phyloP scores from a whole-genome alignment of 1,140 invertebrate genomes.

The Drosophila varians region DNA sequence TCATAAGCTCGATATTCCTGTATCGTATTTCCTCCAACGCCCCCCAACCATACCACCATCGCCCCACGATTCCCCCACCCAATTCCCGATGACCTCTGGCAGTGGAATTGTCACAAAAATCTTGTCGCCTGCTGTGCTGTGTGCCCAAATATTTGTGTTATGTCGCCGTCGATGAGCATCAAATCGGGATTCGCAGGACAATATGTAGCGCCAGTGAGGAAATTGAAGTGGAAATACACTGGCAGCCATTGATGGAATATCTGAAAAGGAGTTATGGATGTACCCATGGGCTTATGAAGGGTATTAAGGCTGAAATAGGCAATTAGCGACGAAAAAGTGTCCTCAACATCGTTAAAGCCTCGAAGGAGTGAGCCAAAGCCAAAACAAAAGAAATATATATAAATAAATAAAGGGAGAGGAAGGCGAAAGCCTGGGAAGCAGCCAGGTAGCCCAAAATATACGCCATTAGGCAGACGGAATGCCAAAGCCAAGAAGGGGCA shows the following conservation, averaged over 20 bases:
- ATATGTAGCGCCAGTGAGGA: constrained; percentile 41
- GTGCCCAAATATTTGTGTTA: constrained; percentile 52
- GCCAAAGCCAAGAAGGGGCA: constrained; percentile 48
- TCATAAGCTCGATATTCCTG: constrained; percentile 33
- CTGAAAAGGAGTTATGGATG: constrained; percentile 15
- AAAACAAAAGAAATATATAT: constrained; percentile 1
- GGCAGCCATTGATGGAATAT: background rate
- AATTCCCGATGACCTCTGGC: constrained; percentile 56
- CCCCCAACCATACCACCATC: background rate
- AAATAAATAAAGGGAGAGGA: constrained; percentile 38
- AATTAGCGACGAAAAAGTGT: constrained; percentile 50
- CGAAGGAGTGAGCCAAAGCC: constrained; percentile 6
- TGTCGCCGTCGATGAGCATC: constrained; percentile 48
- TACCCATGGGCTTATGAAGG: constrained; percentile 34
- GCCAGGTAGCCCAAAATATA: constrained; percentile 60
- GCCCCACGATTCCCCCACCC: background rate
- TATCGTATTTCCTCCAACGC: constrained; percentile 1
- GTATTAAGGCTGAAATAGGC: constrained; percentile 52
- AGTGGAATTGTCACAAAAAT: constrained; percentile 34
- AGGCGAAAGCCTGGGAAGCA: constrained; percentile 45
- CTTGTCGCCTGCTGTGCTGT: constrained; percentile 61
- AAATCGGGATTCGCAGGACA: constrained; percentile 70
- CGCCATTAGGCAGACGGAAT: constrained; percentile 77
- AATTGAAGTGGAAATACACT: constrained; percentile 24
- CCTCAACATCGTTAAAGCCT: constrained; percentile 24